Base-by-base conservation (phyloP, 2,888 invertebrate genomes). In the Dorcus parallelipipedus region DNA sequence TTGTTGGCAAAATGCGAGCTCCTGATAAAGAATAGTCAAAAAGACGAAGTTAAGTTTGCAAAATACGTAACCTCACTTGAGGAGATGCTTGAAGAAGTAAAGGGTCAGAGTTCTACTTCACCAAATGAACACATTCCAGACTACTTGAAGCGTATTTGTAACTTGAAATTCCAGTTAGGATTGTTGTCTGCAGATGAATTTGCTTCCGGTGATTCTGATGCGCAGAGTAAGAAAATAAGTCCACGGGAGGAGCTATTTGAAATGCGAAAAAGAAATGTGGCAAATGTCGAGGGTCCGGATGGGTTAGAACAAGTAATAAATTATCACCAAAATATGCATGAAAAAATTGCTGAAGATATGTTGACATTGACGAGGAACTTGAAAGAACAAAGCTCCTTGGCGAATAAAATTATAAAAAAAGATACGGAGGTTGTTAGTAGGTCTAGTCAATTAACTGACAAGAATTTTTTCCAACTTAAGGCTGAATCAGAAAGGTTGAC, bases 291-390 rank as follows among this genome's bases (percentile, higher is more conserved):
- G n/a, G 61, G 58, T 40, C 45, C 60, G 14, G 87, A 88, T 65
- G 91, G 94, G 71, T 83, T 93, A 62, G 93, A 94, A 73, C 87
- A 90, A 26, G 79, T 95, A 9, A 81, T 97, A 54, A 89, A 92
- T 72, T 91, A 93, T 76, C 94, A 97, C 73, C 89, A 93, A 71
- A 86, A 90, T 65, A 86, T 91, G 79, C 97, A 97, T 73, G 94
- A 94, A 71, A 91, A 92, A 75, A 89, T 97, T 20, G 94, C 97
- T 0, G 93, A 95, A 69, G 95, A 97, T 71, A 95, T 98, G 92
- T 82, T 97, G n/a, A 80, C 86, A 57, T 82, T 97, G 67, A 93
- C 96, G 0, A 86, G 86, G 69, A 94, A 85, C 71, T 83, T 98
- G 56, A 95, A 94, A 75, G 94, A 95, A 71, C 96, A 97, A 77